Evolutionary conservation across 2,113 vertebrate species (phyloP).

Genomic region (Clarias gariepinus): DNA sequence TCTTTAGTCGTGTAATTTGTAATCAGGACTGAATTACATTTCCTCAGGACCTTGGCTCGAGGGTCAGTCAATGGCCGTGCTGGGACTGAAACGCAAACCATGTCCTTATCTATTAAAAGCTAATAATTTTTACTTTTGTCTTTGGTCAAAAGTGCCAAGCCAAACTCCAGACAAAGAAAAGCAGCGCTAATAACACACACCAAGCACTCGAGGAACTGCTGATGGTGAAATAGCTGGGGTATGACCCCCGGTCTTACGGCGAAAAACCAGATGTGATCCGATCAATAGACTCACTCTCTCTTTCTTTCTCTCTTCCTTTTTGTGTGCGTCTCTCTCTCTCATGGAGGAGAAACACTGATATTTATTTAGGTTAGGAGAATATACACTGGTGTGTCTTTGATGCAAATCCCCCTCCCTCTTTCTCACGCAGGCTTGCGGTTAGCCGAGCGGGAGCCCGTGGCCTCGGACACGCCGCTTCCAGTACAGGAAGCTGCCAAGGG

Average conservation of each 20-base stretch:
- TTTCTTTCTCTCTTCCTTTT: background rate
- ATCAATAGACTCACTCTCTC: constrained; percentile 18
- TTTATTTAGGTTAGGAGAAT: constrained; percentile 51
- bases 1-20: constrained; percentile 22
- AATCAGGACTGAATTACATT: constrained; percentile 13
- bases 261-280: constrained; percentile 51
- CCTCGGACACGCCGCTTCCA: constrained; percentile 10
- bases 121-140: background rate
- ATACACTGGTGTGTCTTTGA: constrained; percentile 57
- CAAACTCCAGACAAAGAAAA: background rate
- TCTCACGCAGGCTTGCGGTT: constrained; percentile 53
- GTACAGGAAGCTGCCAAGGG: constrained; percentile 19
- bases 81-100: background rate
- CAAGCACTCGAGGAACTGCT: constrained; percentile 16
- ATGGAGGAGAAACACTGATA: constrained; percentile 30
- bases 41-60: background rate
- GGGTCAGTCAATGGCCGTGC: background rate
- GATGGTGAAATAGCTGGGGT: constrained; percentile 37
- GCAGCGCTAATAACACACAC: background rate
- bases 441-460: constrained; percentile 11
- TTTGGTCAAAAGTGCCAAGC: background rate
- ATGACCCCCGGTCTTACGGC: constrained; percentile 25
- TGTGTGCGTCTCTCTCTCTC: constrained; percentile 11
- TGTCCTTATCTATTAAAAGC: background rate
- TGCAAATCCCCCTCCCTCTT: constrained; percentile 44